phyloP scores from a whole-genome alignment of 2,797 vertebrate species.

The Chrosomus eos region DNA sequence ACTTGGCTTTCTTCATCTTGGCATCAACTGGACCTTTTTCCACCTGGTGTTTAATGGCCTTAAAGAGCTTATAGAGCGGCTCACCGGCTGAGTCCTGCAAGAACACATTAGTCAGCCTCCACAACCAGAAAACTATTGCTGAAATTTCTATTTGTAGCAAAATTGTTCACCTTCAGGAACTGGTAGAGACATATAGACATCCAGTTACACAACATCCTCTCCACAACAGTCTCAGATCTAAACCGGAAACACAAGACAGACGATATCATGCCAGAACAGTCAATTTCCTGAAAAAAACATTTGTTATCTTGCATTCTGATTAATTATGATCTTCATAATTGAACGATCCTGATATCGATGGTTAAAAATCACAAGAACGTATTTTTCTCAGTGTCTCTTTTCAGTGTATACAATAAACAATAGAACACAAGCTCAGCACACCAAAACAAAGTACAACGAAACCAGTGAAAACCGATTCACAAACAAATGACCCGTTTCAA shows the following conservation, averaged over 20 bases:
- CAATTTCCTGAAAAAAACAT: neutral
- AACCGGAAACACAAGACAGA: neutral
- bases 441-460: neutral
- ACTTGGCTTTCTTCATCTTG: conserved; percentile 94
- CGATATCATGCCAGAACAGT: neutral
- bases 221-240: conserved; percentile 97
- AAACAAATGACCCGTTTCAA: neutral
- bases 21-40: conserved; percentile 97
- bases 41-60: conserved; percentile 98
- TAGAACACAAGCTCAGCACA: too few relatives aligned
- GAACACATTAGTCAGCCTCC: conserved; percentile 34
- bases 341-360: neutral
- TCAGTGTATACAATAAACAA: neutral
- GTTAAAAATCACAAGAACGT: neutral
- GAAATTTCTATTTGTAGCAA: neutral
- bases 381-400: neutral
- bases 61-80: conserved; percentile 97
- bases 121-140: neutral
- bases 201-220: conserved; percentile 98
- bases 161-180: conserved; percentile 88
- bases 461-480: neutral
- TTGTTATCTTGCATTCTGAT: neutral
- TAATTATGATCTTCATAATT: neutral
- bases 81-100: conserved; percentile 93
- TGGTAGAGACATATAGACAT: conserved; percentile 99